Conservation (phyloP, 2,888 invertebrate species). For the Dioctria rufipes region DNA sequence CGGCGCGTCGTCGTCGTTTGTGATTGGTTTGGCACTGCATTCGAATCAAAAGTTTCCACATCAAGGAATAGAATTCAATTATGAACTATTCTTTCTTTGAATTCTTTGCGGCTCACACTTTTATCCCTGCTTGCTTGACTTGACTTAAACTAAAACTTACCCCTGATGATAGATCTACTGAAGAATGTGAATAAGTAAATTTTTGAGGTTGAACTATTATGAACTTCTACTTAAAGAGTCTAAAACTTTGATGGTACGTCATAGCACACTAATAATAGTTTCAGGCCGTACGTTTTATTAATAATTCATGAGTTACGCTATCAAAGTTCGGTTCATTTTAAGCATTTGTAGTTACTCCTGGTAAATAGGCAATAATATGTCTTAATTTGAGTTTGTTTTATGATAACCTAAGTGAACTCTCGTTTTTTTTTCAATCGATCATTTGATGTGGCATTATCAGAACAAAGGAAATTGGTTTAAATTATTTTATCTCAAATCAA, state of each 20-base stretch:
- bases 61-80: constrained; percentile 30
- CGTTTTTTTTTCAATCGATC: too few relatives aligned
- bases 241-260: constrained; percentile 15
- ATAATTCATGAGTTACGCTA: constrained; percentile 11
- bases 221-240: background rate
- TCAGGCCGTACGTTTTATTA: constrained; percentile 2
- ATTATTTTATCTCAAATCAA: too few relatives aligned
- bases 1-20: background rate
- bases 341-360: too few relatives aligned
- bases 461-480: too few relatives aligned
- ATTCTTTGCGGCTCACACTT: background rate
- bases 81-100: background rate
- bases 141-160: background rate
- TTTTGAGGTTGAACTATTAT: constrained; percentile 34
- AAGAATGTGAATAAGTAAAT: constrained; percentile 27
- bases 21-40: background rate
- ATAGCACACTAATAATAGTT: background rate
- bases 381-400: too few relatives aligned
- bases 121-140: background rate
- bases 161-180: background rate
- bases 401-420: too few relatives aligned
- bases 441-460: too few relatives aligned
- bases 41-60: constrained; percentile 16
- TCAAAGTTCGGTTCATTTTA: too few relatives aligned
- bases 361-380: too few relatives aligned